These are phyloP conservation scores for Lasioglossum zephyrum DNA, from an alignment of 2,888 invertebrate species.

Conservation along the genomic window DNA sequence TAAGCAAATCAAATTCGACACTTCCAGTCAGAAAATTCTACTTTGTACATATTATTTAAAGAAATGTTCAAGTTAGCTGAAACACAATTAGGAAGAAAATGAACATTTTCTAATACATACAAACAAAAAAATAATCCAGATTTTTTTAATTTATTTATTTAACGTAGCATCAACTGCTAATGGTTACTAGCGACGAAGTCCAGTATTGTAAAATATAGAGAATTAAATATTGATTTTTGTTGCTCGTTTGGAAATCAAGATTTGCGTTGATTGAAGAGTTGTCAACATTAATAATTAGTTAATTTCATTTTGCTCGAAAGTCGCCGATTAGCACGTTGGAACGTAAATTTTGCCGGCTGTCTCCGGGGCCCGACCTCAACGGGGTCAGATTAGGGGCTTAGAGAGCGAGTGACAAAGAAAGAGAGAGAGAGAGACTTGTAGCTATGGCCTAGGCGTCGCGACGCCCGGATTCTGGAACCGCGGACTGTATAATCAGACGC, in stretches of 20 bases:
- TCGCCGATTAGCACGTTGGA: slow-evolving; percentile 4
- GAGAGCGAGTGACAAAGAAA: background rate
- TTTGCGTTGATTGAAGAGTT: background rate
- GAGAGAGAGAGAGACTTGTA: background rate
- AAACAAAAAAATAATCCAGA: background rate
- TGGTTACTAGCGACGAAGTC: no score
- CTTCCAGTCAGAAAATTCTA: background rate
- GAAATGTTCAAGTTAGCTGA: background rate
- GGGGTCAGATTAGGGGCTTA: slow-evolving; percentile 32
- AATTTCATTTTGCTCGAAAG: background rate
- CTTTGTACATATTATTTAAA: background rate
- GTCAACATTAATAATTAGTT: background rate
- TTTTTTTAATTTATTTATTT: no score
- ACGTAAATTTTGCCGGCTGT: slow-evolving; percentile 11
- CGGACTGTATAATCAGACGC: slow-evolving; percentile 38
- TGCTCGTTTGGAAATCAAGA: background rate
- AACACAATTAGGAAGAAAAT: background rate
- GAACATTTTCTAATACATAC: background rate
- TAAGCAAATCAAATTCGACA: background rate
- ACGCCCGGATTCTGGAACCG: background rate
- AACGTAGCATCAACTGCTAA: no score
- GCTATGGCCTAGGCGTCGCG: background rate
- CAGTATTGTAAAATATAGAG: background rate
- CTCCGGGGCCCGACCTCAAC: slow-evolving; percentile 5
- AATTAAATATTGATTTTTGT: background rate